phyloP scores from a whole-genome alignment of 2,797 vertebrate genomes.

The Netta rufina region DNA sequence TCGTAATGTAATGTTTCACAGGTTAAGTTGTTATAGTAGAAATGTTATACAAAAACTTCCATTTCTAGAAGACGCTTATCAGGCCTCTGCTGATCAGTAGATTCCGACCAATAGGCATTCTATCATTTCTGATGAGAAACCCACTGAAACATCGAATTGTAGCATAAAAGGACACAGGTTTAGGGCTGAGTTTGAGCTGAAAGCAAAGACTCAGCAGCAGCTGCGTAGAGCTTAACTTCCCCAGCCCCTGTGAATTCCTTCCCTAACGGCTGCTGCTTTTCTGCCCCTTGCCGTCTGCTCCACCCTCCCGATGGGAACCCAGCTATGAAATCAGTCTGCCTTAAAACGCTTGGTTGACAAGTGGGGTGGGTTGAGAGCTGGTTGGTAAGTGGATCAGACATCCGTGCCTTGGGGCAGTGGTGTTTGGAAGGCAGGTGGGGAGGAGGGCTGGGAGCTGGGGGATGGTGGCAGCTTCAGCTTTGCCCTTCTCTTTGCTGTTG shows the following conservation, averaged over 20 bases:
- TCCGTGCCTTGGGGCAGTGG: slow-evolving; percentile 1
- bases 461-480: background rate
- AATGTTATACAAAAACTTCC: background rate
- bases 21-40: background rate
- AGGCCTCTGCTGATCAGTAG: background rate
- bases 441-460: slow-evolving; percentile 6
- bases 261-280: background rate
- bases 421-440: background rate
- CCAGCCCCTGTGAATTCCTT: background rate
- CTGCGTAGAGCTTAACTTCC: background rate
- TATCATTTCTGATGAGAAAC: background rate
- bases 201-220: background rate
- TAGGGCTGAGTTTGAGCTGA: background rate
- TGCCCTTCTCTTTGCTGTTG: background rate
- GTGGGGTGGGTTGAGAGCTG: background rate
- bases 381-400: slow-evolving; percentile 19
- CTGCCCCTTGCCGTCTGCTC: background rate
- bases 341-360: background rate
- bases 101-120: background rate
- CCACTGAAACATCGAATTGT: background rate
- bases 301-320: background rate
- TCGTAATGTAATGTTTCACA: background rate
- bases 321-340: background rate
- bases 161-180: background rate
- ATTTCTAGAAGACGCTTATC: background rate